Percentiles rank a stretch among this genome's conserved stretches.
Evolutionary conservation across 2,888 invertebrate species (phyloP).

Genomic region (Invenusta paracnida): DNA sequence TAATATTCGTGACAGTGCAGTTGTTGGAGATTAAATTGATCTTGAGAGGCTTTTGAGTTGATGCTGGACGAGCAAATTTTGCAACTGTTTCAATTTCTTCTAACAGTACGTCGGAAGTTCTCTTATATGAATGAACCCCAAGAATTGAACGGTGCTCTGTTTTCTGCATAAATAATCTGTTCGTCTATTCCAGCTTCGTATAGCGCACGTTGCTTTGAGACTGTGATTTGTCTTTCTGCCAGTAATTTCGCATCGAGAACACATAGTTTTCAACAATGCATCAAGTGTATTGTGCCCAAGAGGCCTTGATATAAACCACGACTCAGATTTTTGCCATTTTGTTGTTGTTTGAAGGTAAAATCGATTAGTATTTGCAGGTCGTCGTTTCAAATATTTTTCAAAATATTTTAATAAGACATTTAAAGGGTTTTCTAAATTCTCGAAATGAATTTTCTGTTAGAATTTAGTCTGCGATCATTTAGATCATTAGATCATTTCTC

Average conservation of each 20-base stretch:
- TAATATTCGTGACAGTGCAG: slow-evolving; percentile 19
- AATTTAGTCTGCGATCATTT: too few relatives aligned
- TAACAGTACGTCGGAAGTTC: slow-evolving; percentile 21
- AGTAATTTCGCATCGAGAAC: neutral
- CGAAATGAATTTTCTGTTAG: too few relatives aligned
- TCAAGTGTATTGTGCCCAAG: neutral
- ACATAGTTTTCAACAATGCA: neutral
- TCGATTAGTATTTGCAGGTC: too few relatives aligned
- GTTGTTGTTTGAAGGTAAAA: too few relatives aligned
- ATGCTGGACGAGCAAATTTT: slow-evolving; percentile 21
- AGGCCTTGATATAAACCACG: neutral
- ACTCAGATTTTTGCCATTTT: too few relatives aligned
- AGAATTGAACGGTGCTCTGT: neutral
- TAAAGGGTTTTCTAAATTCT: too few relatives aligned
- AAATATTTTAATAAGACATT: too few relatives aligned
- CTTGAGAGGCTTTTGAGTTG: neutral
- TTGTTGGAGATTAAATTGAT: slow-evolving; percentile 12
- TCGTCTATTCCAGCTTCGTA: slow-evolving; percentile 14
- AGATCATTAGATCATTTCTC: too few relatives aligned
- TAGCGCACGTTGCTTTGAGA: neutral
- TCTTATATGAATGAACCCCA: slow-evolving; percentile 16
- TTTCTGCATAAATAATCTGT: slow-evolving; percentile 8
- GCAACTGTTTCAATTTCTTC: slow-evolving; percentile 23
- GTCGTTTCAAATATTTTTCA: too few relatives aligned
- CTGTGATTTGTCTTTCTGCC: neutral